A percentile compares a stretch with the other conserved stretches of the same genome.
These are phyloP conservation scores for Pan paniscus DNA, from an alignment of 2,113 vertebrate genomes.

Conservation along the genomic window DNA sequence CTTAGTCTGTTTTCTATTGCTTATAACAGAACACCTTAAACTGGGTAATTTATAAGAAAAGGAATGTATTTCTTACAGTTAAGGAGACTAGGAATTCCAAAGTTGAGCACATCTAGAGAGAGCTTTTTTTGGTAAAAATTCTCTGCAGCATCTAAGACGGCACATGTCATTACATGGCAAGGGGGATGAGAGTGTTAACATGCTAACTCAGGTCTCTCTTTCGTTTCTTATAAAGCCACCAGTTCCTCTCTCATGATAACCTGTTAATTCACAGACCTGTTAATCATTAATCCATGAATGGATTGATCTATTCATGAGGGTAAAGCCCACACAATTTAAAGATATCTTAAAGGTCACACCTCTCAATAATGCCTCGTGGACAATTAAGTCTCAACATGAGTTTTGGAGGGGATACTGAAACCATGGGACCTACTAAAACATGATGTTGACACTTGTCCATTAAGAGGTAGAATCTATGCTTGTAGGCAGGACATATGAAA, in stretches of 20 bases:
- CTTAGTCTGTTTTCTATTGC: neutral
- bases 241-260: neutral
- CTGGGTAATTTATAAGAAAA: neutral
- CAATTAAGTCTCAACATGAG: neutral
- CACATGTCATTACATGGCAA: neutral
- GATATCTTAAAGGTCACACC: neutral
- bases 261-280: neutral
- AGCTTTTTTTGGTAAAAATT: neutral
- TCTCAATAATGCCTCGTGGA: neutral
- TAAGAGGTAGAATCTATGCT: neutral
- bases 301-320: neutral
- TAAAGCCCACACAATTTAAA: neutral
- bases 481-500: accelerated
- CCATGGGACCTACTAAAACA: neutral
- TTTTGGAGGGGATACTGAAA: neutral
- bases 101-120: neutral
- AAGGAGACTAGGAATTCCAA: neutral
- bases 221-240: neutral
- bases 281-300: neutral
- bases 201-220: neutral
- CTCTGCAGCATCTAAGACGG: neutral
- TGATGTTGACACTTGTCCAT: neutral
- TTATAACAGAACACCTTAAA: neutral
- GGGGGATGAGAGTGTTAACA: neutral
- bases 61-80: neutral